A percentile compares a stretch with the other conserved stretches of the same genome.
phyloP scores from a whole-genome alignment of 2,113 vertebrate genomes.

The Neomonachus schauinslandi region DNA sequence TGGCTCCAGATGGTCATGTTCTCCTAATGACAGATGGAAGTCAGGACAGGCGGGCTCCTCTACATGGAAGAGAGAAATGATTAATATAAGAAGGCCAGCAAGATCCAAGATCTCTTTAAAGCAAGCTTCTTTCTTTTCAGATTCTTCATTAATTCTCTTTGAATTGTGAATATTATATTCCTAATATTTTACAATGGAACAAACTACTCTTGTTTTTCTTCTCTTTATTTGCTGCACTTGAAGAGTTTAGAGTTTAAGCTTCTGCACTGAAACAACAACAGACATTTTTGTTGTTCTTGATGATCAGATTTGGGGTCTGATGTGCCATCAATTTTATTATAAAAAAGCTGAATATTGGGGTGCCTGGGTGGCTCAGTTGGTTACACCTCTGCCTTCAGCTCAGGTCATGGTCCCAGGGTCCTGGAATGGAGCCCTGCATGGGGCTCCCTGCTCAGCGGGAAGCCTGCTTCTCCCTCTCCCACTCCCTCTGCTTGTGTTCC shows the following conservation, averaged over 20 bases:
- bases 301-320: not conserved
- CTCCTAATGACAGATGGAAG: constrained; percentile 67
- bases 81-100: not conserved
- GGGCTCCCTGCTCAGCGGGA: too few species aligned
- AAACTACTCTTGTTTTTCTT: constrained; percentile 37
- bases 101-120: constrained; percentile 29
- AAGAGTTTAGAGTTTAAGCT: not conserved
- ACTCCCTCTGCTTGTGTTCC: too few species aligned
- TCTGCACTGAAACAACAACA: not conserved
- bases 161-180: not conserved
- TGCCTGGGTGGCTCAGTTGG: too few species aligned
- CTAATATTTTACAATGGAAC: constrained; percentile 31
- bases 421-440: too few species aligned
- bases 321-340: not conserved
- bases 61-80: constrained; percentile 2
- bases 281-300: not conserved
- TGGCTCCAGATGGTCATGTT: constrained; percentile 71
- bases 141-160: constrained; percentile 29
- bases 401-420: too few species aligned
- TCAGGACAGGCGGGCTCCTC: not conserved
- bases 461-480: too few species aligned
- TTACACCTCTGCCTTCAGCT: too few species aligned
- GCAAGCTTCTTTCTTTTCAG: constrained; percentile 5
- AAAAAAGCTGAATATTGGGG: not conserved
- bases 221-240: not conserved